phyloP scores from a whole-genome alignment of 2,113 vertebrate species.

The Hystrix cristata region DNA sequence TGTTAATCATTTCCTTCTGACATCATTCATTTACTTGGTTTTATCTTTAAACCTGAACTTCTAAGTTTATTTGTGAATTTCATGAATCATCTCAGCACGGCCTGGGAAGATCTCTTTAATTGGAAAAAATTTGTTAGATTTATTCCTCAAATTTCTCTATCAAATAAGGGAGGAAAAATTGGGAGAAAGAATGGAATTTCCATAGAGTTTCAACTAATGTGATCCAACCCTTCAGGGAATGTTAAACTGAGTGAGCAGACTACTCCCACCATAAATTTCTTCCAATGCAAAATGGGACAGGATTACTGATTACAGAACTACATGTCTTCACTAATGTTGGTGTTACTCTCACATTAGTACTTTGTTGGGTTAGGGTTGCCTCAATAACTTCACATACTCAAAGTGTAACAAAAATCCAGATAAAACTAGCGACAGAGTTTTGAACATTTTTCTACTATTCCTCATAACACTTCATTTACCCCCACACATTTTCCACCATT shows the following conservation, averaged over 20 bases:
- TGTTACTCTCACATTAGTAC: neutral
- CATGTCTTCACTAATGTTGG: neutral
- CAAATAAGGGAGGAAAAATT: neutral
- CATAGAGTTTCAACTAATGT: neutral
- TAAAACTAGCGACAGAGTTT: neutral
- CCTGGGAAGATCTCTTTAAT: neutral
- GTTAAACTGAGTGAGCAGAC: neutral
- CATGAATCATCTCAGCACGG: neutral
- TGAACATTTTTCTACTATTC: neutral
- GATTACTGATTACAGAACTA: neutral
- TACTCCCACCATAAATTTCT: neutral
- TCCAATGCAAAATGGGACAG: neutral
- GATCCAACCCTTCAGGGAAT: neutral
- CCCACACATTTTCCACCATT: neutral
- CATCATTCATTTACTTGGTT: neutral
- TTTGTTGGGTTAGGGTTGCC: neutral
- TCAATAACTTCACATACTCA: neutral
- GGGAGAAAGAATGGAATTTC: neutral
- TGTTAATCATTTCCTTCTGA: neutral
- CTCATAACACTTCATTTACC: neutral
- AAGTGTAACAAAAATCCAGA: neutral
- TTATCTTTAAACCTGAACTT: neutral
- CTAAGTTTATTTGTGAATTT: neutral
- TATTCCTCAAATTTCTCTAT: neutral
- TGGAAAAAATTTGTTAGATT: neutral